Conservation (phyloP, 2,797 vertebrate species). For the Decapterus maruadsi region DNA sequence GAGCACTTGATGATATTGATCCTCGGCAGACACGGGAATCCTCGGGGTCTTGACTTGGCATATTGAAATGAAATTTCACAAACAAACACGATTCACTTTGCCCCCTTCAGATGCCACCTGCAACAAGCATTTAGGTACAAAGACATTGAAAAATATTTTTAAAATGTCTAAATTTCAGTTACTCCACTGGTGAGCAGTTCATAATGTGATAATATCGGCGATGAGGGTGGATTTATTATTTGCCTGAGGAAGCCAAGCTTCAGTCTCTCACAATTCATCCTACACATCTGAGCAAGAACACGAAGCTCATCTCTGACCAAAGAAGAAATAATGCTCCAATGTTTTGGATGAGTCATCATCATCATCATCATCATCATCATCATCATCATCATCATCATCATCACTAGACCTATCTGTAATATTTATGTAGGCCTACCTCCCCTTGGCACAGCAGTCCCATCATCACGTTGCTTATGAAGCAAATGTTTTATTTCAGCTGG, state of each 20-base stretch:
- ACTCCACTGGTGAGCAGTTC: background rate
- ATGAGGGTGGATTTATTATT: background rate
- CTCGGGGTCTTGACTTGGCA: background rate
- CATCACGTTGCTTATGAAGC: background rate
- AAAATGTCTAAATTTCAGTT: background rate
- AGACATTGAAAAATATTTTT: no score
- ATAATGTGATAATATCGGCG: background rate
- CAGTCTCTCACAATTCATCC: background rate
- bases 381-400: slow-evolving; percentile 4
- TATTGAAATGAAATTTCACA: slow-evolving; percentile 7
- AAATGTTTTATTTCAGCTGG: slow-evolving; percentile 1
- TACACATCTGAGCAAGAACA: background rate
- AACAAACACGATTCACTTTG: background rate
- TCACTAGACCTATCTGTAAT: background rate
- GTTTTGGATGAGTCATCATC: background rate
- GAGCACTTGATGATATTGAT: slow-evolving; percentile 21
- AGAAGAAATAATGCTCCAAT: background rate
- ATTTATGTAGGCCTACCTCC: background rate
- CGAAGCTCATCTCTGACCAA: background rate
- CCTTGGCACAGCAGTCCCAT: background rate
- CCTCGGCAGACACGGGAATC: background rate
- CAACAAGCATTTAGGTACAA: background rate
- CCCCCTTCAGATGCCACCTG: background rate
- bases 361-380: slow-evolving; percentile 9
- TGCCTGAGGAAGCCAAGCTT: background rate